A percentile compares a stretch with the other conserved stretches of the same genome.
Conservation (phyloP, 2,888 invertebrate genomes). For the Podabrus alpinus region DNA sequence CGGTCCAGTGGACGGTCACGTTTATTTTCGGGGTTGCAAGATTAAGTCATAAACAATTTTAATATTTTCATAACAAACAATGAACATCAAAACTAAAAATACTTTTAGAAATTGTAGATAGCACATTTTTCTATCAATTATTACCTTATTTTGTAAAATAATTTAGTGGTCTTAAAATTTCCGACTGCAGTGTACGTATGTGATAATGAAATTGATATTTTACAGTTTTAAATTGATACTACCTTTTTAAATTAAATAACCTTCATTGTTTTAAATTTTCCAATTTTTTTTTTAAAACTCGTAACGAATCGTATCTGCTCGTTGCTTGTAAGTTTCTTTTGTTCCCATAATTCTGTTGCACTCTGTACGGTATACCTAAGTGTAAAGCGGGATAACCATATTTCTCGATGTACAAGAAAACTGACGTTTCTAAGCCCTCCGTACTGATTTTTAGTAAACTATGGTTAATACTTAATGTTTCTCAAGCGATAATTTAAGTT, state of each 20-base stretch:
- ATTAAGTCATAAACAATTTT: too few species aligned
- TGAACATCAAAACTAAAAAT: too few species aligned
- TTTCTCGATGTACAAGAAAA: not conserved
- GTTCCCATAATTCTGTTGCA: not conserved
- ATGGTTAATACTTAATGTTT: not conserved
- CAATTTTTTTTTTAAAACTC: not conserved
- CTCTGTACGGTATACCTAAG: not conserved
- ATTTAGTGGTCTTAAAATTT: too few species aligned
- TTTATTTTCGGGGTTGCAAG: too few species aligned
- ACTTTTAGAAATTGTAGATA: too few species aligned
- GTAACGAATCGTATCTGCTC: not conserved
- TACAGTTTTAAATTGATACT: not conserved
- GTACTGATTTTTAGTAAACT: not conserved
- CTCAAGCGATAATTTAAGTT: not conserved
- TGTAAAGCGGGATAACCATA: not conserved
- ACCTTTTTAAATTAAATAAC: not conserved
- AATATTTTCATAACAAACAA: too few species aligned
- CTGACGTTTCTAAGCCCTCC: too few species aligned
- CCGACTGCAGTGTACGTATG: not conserved
- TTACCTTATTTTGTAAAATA: too few species aligned
- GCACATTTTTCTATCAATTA: too few species aligned
- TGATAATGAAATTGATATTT: not conserved
- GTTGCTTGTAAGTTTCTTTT: not conserved
- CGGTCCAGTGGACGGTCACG: too few species aligned
- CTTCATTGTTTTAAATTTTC: not conserved